phyloP scores from a whole-genome alignment of 2,888 invertebrate genomes.

The Thymelicus sylvestris region DNA sequence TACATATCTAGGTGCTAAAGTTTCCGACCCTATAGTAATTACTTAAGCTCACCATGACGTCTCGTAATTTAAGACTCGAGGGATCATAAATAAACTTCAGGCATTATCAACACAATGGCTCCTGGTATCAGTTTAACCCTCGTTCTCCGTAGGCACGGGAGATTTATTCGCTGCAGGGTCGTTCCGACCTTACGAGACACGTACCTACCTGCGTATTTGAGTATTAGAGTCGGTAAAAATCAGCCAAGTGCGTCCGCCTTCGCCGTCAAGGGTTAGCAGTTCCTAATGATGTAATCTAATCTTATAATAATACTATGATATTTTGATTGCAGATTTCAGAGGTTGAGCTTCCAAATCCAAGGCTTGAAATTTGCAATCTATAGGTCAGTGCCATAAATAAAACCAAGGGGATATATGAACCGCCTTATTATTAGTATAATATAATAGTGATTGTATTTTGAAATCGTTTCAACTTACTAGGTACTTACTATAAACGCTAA shows the following conservation, averaged over 20 bases:
- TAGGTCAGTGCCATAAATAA: no score
- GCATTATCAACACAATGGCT: conserved; percentile 33
- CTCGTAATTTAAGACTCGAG: conserved; percentile 28
- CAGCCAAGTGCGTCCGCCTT: not conserved
- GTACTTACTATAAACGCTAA: no score
- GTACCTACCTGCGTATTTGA: not conserved
- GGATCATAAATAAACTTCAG: conserved; percentile 30
- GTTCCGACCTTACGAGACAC: not conserved
- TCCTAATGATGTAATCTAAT: no score
- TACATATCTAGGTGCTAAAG: conserved; percentile 27
- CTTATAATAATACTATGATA: no score
- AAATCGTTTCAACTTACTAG: no score
- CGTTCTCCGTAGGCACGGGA: not conserved
- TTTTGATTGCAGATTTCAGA: no score
- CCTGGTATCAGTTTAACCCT: conserved; percentile 29
- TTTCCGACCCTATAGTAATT: conserved; percentile 31
- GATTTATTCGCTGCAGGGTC: conserved; percentile 1
- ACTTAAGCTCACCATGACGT: conserved; percentile 30
- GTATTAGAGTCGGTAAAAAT: not conserved
- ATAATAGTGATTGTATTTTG: no score
- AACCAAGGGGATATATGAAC: no score
- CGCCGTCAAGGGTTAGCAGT: no score
- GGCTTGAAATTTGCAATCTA: no score
- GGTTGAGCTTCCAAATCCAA: no score
- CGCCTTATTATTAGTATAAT: no score